Conservation (phyloP, 2,888 invertebrate genomes). For the Morpho helenor region DNA sequence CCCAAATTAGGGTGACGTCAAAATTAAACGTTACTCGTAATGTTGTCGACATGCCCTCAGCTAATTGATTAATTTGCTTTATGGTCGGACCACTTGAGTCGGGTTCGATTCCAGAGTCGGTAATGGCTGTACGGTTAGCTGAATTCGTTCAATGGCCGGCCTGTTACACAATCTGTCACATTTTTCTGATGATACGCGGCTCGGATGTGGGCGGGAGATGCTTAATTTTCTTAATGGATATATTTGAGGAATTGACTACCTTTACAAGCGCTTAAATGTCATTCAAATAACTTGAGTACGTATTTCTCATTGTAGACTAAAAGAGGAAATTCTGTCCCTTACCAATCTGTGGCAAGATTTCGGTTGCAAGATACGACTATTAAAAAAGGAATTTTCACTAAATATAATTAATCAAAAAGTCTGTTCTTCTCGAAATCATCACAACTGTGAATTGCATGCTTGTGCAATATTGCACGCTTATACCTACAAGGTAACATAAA, state of each 20-base stretch:
- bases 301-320: too few species aligned
- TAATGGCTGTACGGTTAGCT: conserved; percentile 67
- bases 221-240: conserved; percentile 42
- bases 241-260: conserved; percentile 1
- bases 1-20: conserved; percentile 50
- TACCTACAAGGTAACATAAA: too few species aligned
- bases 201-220: conserved; percentile 33
- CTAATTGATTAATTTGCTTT: conserved; percentile 80
- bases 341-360: too few species aligned
- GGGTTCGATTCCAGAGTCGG: conserved; percentile 61
- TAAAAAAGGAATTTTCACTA: too few species aligned
- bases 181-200: conserved; percentile 51
- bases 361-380: too few species aligned
- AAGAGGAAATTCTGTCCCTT: too few species aligned
- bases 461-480: too few species aligned
- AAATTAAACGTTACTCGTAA: conserved; percentile 76
- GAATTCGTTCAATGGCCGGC: conserved; percentile 52
- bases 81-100: conserved; percentile 71
- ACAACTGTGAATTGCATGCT: too few species aligned
- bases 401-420: too few species aligned
- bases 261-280: too few species aligned
- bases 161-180: conserved; percentile 76
- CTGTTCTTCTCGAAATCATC: too few species aligned
- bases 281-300: too few species aligned
- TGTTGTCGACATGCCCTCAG: conserved; percentile 75